Percentiles rank a stretch among this genome's conserved stretches.
These are phyloP conservation scores for Abrostola triplasia DNA, from an alignment of 2,888 invertebrate species.

Conservation along the genomic window DNA sequence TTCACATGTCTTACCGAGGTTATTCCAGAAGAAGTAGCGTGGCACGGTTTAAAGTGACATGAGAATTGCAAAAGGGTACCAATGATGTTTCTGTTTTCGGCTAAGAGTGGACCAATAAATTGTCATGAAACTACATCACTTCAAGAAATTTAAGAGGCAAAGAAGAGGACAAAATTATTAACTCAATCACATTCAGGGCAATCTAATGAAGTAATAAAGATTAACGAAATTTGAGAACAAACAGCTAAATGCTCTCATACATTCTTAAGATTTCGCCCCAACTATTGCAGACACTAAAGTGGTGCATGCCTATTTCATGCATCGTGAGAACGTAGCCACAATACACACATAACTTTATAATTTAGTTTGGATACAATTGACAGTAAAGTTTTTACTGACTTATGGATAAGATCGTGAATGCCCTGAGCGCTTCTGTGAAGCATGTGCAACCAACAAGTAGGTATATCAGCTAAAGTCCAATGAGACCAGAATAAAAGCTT, in stretches of 20 bases:
- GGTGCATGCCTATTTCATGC: constrained; percentile 22
- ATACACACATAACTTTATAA: constrained; percentile 43
- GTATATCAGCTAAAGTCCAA: constrained; percentile 22
- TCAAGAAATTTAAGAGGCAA: neutral
- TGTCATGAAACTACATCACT: no score
- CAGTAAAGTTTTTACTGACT: constrained; percentile 47
- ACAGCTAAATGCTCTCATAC: neutral
- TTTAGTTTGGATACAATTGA: constrained; percentile 50
- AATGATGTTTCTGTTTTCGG: no score
- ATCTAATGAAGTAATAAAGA: neutral
- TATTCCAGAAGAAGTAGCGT: no score
- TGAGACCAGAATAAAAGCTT: neutral
- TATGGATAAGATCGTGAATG: constrained; percentile 42
- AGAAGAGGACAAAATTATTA: neutral
- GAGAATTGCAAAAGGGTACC: no score
- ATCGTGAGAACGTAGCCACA: constrained; percentile 35
- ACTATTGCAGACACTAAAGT: constrained; percentile 20
- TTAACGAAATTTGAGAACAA: no score
- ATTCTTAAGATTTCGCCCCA: constrained; percentile 17
- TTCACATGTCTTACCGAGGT: no score
- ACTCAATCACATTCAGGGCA: neutral
- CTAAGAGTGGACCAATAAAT: no score
- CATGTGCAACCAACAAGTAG: constrained; percentile 17
- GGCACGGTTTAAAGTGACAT: no score
- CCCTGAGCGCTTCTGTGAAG: constrained; percentile 33